Base-by-base conservation (phyloP, 2,797 vertebrate genomes). In the Tympanoctomys barrerae region DNA sequence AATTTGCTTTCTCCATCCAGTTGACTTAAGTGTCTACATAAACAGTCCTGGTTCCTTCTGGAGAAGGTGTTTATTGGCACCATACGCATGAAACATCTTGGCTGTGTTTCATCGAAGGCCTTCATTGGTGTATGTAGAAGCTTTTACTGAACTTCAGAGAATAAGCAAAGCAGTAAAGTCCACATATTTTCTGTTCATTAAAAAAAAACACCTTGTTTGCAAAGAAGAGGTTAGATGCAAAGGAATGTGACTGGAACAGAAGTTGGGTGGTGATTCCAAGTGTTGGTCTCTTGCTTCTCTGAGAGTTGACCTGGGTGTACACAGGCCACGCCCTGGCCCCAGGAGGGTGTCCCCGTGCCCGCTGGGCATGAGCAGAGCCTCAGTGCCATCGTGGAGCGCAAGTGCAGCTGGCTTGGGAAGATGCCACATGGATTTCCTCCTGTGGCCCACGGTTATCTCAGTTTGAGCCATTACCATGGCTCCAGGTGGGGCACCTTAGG, bases 11-110 rank as follows among this genome's bases (percentile, higher is more conserved):
- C 97, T 89, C 54, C 70, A 92, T 84, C 94, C 89, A 54, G 26
- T 84, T 95, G 96, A 97, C 98, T 95, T 97, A 97, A 90, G 95
- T 54, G 75, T 77, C 75, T 93, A 85, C 94, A 64, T 86, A 96
- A 93, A 78, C 19, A 88, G 88, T 7, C 14, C 64, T 14, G 8
- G 57, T 90, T 87, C 31, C 84, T 98, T 79, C 71, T 70, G 36
- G 46, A 94, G 89, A 87, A 94, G 78, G 22, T 64, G 94, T 90
- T 89, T 81, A 89, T 87, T 81, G 87, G 87, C 80, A 96, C 62
- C 92, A 89, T 49, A 90, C 11, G n/a, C 70, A 49, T 75, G 85
- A 97, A 96, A 97, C 85, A 7, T 89, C 77, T 81, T 95, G 89
- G 83, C 86, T 95, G 79, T 94, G 85, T 93, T 95, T 91, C 75